Percentiles rank a stretch among this genome's conserved stretches.
Evolutionary conservation across 1,140 invertebrate genomes (phyloP).

Genomic region (Aphelinus atriplicis): DNA sequence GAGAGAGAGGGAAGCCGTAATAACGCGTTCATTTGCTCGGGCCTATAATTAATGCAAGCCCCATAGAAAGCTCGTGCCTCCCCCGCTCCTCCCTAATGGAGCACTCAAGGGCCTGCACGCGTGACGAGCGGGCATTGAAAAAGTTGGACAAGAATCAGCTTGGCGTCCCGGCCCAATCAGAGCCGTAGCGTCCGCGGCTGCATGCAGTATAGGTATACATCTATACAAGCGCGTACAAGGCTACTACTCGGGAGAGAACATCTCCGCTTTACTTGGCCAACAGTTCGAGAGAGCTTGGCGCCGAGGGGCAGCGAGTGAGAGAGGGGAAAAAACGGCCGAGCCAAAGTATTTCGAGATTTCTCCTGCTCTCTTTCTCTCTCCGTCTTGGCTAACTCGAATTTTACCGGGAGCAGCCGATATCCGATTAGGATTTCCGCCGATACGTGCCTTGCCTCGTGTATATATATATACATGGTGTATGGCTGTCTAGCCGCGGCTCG

Average conservation of each 20-base stretch:
- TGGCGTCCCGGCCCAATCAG: background rate
- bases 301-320: too few species aligned
- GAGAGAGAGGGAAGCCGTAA: background rate
- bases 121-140: background rate
- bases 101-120: background rate
- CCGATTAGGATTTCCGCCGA: background rate
- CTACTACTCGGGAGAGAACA: too few species aligned
- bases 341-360: background rate
- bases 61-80: constrained; percentile 4
- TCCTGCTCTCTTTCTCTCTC: background rate
- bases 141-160: constrained; percentile 31
- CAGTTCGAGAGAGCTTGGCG: too few species aligned
- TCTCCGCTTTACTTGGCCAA: too few species aligned
- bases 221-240: too few species aligned
- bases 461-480: background rate
- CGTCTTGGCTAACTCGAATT: background rate
- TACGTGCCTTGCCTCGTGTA: background rate
- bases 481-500: background rate
- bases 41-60: constrained; percentile 21
- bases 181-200: too few species aligned
- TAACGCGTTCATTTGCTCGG: too few species aligned
- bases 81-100: background rate
- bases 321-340: background rate
- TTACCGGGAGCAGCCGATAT: background rate
- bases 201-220: too few species aligned